A percentile compares a stretch with the other conserved stretches of the same genome.
phyloP scores from a whole-genome alignment of 2,888 invertebrate species.

The Drosophila quasianomalipes region DNA sequence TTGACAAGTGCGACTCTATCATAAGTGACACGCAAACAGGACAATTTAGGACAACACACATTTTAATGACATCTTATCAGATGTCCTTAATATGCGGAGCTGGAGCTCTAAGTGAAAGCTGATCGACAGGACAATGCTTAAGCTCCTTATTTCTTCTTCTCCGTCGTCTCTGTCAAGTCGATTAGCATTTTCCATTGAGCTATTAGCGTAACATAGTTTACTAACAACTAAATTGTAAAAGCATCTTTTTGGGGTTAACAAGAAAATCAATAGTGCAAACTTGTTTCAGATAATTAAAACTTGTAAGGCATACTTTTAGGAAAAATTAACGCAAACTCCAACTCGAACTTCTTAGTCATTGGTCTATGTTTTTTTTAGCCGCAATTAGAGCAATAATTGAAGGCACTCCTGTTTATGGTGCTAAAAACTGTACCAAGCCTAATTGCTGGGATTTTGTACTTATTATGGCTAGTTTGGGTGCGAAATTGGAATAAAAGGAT shows the following conservation, averaged over 20 bases:
- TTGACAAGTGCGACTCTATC: neutral
- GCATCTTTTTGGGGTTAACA: neutral
- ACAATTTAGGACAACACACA: neutral
- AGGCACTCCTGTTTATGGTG: neutral
- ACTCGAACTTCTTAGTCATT: neutral
- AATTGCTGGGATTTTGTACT: too few species aligned
- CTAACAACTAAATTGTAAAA: neutral
- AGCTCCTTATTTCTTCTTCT: neutral
- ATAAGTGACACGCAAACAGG: neutral
- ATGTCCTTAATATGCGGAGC: neutral
- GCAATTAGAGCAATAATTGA: neutral
- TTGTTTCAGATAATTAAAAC: neutral
- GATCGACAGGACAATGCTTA: neutral
- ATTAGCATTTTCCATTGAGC: neutral
- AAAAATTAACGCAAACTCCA: neutral
- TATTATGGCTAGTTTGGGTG: neutral
- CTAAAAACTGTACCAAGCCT: too few species aligned
- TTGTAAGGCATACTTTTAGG: neutral
- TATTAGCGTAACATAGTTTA: neutral
- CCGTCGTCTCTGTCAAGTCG: neutral
- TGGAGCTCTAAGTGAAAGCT: neutral
- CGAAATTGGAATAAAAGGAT: too few species aligned
- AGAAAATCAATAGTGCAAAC: neutral
- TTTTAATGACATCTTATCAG: neutral
- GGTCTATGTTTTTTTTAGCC: neutral